Evolutionary conservation across 2,888 invertebrate species (phyloP).

Genomic region (Eilema depressum): DNA sequence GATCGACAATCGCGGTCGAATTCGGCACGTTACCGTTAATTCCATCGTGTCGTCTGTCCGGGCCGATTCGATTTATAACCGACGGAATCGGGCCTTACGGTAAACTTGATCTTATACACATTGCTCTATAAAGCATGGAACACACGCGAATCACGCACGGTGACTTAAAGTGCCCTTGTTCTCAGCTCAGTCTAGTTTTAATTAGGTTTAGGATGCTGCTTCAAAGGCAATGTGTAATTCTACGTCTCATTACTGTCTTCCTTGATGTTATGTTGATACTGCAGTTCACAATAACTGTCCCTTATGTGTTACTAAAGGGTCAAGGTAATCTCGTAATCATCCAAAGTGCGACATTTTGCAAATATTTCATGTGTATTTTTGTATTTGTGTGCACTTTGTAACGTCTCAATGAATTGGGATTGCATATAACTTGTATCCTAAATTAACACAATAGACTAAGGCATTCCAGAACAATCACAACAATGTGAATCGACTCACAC

Average conservation of each 20-base stretch:
- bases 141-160: conserved; percentile 49
- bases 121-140: conserved; percentile 62
- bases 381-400: not conserved
- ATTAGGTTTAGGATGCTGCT: conserved; percentile 37
- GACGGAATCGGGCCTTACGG: conserved; percentile 80
- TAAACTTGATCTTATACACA: conserved; percentile 68
- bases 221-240: conserved; percentile 28
- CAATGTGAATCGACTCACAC: no score
- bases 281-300: no score
- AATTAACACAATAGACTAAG: not conserved
- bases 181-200: conserved; percentile 41
- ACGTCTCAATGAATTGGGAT: no score
- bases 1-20: conserved; percentile 60
- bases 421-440: not conserved
- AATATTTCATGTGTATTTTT: not conserved
- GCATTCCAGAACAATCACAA: no score
- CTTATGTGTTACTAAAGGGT: not conserved
- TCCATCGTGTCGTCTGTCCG: conserved; percentile 57
- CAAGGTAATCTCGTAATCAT: not conserved
- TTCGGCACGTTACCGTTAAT: conserved; percentile 80
- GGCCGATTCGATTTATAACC: conserved; percentile 76
- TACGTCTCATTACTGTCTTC: not conserved
- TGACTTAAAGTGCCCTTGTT: conserved; percentile 44
- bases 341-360: not conserved
- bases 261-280: not conserved